Percentiles rank a stretch among this genome's conserved stretches.
Evolutionary conservation across 2,797 vertebrate genomes (phyloP).

Genomic region (Babyrousa celebensis): DNA sequence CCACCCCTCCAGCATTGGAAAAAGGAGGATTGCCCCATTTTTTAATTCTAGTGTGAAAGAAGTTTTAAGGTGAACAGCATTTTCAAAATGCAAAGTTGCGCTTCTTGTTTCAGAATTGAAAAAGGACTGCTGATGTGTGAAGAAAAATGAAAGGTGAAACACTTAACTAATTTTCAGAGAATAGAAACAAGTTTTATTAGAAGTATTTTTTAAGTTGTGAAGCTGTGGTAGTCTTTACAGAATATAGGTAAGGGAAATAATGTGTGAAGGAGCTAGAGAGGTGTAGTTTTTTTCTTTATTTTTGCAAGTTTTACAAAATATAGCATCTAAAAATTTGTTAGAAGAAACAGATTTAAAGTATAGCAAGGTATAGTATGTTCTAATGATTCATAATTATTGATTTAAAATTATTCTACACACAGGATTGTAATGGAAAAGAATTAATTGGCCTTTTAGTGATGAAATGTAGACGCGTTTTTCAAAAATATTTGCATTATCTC

Average conservation of each 20-base stretch:
- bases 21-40: not conserved
- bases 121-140: constrained; percentile 74
- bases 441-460: not conserved
- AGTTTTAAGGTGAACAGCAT: constrained; percentile 71
- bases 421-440: not conserved
- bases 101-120: constrained; percentile 66
- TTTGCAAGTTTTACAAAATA: constrained; percentile 64
- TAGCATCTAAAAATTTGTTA: constrained; percentile 27
- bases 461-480: not conserved
- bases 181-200: constrained; percentile 72
- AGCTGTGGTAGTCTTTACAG: constrained; percentile 57
- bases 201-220: constrained; percentile 52
- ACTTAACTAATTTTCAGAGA: constrained; percentile 76
- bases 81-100: constrained; percentile 73
- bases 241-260: constrained; percentile 66
- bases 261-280: constrained; percentile 67
- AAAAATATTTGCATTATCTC: not conserved
- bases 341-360: constrained; percentile 36
- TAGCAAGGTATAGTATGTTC: not conserved
- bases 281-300: constrained; percentile 54
- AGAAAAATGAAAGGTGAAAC: constrained; percentile 79
- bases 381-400: constrained; percentile 52
- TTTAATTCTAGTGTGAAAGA: constrained; percentile 48
- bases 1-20: not conserved
- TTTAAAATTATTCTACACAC: not conserved